Base-by-base conservation (phyloP, 2,888 invertebrate genomes). In the Tromatobia lineatoria region DNA sequence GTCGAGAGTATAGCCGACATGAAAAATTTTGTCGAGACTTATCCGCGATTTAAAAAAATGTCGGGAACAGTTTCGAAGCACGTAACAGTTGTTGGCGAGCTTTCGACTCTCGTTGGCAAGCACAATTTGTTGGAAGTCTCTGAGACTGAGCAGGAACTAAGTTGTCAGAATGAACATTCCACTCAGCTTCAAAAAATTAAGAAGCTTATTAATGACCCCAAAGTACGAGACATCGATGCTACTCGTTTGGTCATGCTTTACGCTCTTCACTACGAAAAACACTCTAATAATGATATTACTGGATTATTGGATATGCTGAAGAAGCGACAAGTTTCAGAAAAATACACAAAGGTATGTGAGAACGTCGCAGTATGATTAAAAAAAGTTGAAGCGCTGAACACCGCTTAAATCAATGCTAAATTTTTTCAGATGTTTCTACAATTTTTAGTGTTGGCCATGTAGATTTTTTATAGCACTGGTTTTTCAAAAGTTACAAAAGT, bases 1-100 rank as follows among this genome's bases (percentile, higher is more conserved):
- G 97, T 99, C 2, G 99, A 99, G 94, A 99, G 98, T 90, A 99
- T 99, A 90, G 96, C 97, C 0, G 99, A 99, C 93, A 99, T 99
- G 99, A 99, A 99, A 95, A 97, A 96, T 91, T 99, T 99, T 94
- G 98, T 99, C 0, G 99, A 99, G 94, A 97, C 97, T 15, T 99
- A 99, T 94, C 99, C 99, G 0, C 97, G 99, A 88, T 99, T 99
- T 93, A 99, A 99, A 95, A 98, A 98, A 95, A 96, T 98, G 95
- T 98, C 98, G 0, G 98, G 98, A 23, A 99, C 99, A 1, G 99
- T 99, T 29, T 96, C 98, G 7, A 99, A 99, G 94, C 99, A 99
- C 94, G 98, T 99, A 69, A 98, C 98, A 0, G 96, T 99, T 47
- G 98, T 99, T 75, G 98, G 99, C 0, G 99, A 99, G 94, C 94